Conservation (phyloP, 2,888 invertebrate species). For the Sicus ferrugineus region DNA sequence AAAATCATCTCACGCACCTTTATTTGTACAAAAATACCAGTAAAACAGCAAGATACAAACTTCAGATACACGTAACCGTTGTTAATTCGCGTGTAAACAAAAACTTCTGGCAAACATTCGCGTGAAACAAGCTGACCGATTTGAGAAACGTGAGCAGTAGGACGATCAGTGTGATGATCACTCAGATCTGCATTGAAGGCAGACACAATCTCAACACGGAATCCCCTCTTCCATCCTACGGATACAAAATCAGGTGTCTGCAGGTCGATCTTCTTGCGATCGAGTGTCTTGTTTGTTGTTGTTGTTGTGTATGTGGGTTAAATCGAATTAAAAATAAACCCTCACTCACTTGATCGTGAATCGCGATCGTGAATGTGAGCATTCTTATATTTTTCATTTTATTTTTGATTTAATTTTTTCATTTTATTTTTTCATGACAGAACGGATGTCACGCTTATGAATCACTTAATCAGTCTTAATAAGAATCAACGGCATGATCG, state of each 20-base stretch:
- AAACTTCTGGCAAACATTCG: not conserved
- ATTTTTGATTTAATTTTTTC: not conserved
- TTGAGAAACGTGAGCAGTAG: not conserved
- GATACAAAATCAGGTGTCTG: conserved; percentile 1
- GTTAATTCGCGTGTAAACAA: not conserved
- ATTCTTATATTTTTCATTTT: not conserved
- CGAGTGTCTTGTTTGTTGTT: not conserved
- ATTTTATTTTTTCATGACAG: not conserved
- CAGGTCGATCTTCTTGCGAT: not conserved
- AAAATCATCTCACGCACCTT: conserved; percentile 17
- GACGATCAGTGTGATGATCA: not conserved
- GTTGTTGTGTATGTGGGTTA: conserved; percentile 9
- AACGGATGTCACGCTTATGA: not conserved
- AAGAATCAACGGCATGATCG: not conserved
- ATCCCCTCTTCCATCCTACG: not conserved
- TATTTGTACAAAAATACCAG: conserved; percentile 29
- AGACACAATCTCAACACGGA: not conserved
- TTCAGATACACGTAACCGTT: conserved; percentile 1
- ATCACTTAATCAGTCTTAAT: not conserved
- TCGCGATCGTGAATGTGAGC: not conserved
- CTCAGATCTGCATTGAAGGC: conserved; percentile 16
- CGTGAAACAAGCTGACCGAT: not conserved
- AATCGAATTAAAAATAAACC: conserved; percentile 4
- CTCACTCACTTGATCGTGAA: not conserved
- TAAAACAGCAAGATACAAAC: conserved; percentile 15